Percentiles rank a stretch among this genome's conserved stretches.
These are phyloP conservation scores for Poecilus cupreus DNA, from an alignment of 2,888 invertebrate genomes.

Conservation along the genomic window DNA sequence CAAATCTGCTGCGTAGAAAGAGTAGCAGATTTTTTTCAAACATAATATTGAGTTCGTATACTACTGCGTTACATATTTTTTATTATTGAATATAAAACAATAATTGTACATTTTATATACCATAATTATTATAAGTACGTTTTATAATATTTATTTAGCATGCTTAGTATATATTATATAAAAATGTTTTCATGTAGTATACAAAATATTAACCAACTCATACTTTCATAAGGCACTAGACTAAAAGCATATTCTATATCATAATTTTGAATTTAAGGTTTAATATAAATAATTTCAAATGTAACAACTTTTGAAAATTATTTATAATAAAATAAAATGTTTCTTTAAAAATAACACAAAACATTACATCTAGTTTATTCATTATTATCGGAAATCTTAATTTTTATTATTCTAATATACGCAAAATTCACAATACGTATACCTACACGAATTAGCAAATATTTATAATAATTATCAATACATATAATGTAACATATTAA, in stretches of 20 bases:
- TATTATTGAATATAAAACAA: conserved; percentile 25
- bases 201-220: conserved; percentile 38
- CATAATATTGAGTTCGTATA: not conserved
- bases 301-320: not conserved
- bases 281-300: not conserved
- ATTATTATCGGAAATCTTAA: conserved; percentile 3
- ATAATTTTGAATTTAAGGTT: not conserved
- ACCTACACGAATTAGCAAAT: conserved; percentile 32
- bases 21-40: not conserved
- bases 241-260: conserved; percentile 37
- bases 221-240: conserved; percentile 31
- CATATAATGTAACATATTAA: not conserved
- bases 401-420: conserved; percentile 8
- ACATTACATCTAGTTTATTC: conserved; percentile 3
- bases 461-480: conserved; percentile 4
- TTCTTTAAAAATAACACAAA: not conserved
- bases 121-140: conserved; percentile 30
- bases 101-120: conserved; percentile 39
- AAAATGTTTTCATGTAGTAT: conserved; percentile 36
- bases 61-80: not conserved
- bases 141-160: conserved; percentile 26
- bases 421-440: conserved; percentile 17
- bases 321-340: not conserved
- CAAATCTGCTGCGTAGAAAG: not conserved
- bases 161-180: conserved; percentile 33